Conservation (phyloP, 2,888 invertebrate species). For the Microplitis manilae region DNA sequence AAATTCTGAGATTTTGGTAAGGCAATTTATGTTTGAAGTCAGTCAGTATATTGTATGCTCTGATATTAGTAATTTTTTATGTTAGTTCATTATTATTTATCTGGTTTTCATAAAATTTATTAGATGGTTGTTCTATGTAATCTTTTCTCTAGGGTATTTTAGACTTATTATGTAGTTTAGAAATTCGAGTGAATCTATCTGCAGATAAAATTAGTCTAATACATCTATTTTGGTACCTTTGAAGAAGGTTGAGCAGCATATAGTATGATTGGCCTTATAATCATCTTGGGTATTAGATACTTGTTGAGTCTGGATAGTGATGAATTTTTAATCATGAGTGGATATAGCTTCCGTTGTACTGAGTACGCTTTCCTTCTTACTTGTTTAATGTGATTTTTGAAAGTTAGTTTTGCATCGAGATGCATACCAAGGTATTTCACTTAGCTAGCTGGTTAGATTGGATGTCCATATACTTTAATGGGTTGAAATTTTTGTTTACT, state of each 20-base stretch:
- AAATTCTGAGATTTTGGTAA: no score
- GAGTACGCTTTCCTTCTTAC: conserved; percentile 43
- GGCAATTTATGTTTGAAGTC: no score
- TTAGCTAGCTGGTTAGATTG: conserved; percentile 30
- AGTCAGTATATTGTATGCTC: no score
- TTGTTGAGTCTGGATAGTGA: conserved; percentile 48
- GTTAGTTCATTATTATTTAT: no score
- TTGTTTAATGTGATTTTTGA: conserved; percentile 49
- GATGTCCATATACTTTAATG: no score
- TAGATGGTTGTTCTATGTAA: no score
- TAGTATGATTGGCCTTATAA: conserved; percentile 51
- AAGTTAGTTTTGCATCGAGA: conserved; percentile 46
- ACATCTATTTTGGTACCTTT: conserved; percentile 52
- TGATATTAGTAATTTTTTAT: no score
- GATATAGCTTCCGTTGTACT: conserved; percentile 48
- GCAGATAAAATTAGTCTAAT: conserved; percentile 16
- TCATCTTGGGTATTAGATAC: conserved; percentile 53
- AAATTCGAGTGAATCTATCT: background rate
- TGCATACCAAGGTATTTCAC: conserved; percentile 53
- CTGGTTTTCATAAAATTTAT: no score
- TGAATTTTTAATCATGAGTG: conserved; percentile 49
- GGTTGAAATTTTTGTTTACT: no score
- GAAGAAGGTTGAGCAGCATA: conserved; percentile 50
- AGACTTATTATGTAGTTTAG: background rate
- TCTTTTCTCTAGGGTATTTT: background rate